Evolutionary conservation across 2,888 invertebrate genomes (phyloP), one percentile per base, ranked within the genome.

Genomic region (Aspidiotus destructor): DNA sequence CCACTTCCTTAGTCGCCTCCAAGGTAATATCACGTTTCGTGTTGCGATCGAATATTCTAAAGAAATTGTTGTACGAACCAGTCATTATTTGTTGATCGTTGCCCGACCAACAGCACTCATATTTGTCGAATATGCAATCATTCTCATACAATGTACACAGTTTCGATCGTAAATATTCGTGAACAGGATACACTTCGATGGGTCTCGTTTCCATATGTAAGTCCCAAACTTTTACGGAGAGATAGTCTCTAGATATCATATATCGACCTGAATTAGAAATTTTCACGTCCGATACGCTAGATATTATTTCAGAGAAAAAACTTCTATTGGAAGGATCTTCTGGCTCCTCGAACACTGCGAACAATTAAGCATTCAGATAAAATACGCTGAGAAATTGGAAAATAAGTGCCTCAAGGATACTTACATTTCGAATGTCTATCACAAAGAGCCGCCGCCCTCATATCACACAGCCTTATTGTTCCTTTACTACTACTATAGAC

Each of bases 401-500:
- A n/a, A n/a, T n/a, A n/a, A n/a, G n/a, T n/a, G 10, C 8, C 9
- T 54, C 15, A 54, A 15, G n/a, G 54, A 62, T 17, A 77, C 81
- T 79, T 76, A 85, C 85, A 77, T 82, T 98, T 99, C 75, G 97
- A 89, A 83, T 99, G 97, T 73, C 92, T 87, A 83, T 99, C 99
- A 82, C 99, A 99, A 70, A 99, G 85, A 73, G 99, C 99, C 75
- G 96, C 88, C 76, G 93, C 90, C 74, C 99, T 86, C 99, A 99
- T 99, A 83, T 99, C 99, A 85, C 99, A 99, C 78, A 99, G 84
- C 77, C 99, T 85, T 80, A 99, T 97, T 75, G 96, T 96, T 78
- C 96, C 99, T 83, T 98, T 99, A 84, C 97, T 97, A 84, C 95
- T 96, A 83, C 95, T 96, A 85, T 99, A 98, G 76, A 96, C 97